These are phyloP conservation scores for Cataglyphis livida DNA, from an alignment of 2,888 invertebrate genomes.

Conservation along the genomic window DNA sequence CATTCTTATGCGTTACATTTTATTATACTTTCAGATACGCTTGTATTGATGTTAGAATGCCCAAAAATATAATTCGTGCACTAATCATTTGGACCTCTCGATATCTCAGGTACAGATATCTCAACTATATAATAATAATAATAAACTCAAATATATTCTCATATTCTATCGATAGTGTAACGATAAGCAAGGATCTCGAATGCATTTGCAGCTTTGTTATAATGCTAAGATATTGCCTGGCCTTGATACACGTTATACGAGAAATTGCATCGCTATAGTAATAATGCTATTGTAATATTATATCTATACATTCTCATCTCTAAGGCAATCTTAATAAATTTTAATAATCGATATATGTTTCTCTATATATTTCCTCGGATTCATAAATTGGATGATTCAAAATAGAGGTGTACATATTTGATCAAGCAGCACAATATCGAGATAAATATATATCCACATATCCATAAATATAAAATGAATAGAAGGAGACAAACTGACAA, in stretches of 20 bases:
- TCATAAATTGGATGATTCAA: not conserved
- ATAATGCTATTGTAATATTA: not conserved
- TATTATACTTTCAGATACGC: too few relatives aligned
- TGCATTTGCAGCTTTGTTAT: slow-evolving; percentile 47
- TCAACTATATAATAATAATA: slow-evolving; percentile 50
- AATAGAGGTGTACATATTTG: not conserved
- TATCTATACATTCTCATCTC: not conserved
- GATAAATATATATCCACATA: slow-evolving; percentile 13
- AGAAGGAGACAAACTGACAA: not conserved
- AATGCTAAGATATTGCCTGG: slow-evolving; percentile 12
- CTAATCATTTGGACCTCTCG: slow-evolving; percentile 50
- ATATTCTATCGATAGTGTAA: slow-evolving; percentile 48
- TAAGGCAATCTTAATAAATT: slow-evolving; percentile 22
- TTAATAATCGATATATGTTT: not conserved
- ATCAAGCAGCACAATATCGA: not conserved
- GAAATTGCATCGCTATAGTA: not conserved
- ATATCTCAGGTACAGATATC: slow-evolving; percentile 49
- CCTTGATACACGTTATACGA: slow-evolving; percentile 1
- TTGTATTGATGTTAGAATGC: not conserved
- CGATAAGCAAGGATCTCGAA: slow-evolving; percentile 65
- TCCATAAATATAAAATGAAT: slow-evolving; percentile 19
- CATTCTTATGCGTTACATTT: too few relatives aligned
- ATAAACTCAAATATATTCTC: slow-evolving; percentile 51
- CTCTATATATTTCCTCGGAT: not conserved
- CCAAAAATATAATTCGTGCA: not conserved